These are phyloP conservation scores for Spongia lamella DNA, from an alignment of 37 sponge, comb jelly and placozoan genomes.

Conservation along the genomic window DNA sequence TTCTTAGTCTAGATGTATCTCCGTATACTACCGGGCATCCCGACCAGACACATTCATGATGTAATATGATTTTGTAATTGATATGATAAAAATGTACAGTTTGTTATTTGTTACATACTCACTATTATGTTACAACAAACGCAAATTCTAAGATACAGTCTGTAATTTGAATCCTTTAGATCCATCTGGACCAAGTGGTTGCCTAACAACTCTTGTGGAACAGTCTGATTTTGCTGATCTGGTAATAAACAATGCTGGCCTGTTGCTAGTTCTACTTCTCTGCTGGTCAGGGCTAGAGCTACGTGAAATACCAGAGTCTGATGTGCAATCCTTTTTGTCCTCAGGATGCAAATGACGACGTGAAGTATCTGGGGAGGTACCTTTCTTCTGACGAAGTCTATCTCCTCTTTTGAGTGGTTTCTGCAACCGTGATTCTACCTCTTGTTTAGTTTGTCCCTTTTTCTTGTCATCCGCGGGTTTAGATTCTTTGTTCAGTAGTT, in stretches of 20 bases:
- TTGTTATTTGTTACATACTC: too few relatives aligned
- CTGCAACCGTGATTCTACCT: neutral
- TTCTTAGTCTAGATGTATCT: too few relatives aligned
- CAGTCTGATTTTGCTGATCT: too few relatives aligned
- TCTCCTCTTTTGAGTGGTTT: neutral
- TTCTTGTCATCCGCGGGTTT: neutral
- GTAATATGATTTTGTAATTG: too few relatives aligned
- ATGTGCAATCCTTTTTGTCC: neutral
- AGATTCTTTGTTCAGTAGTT: constrained; percentile 7
- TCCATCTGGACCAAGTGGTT: constrained; percentile 90
- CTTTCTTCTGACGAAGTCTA: neutral
- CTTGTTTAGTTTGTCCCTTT: neutral
- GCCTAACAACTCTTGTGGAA: constrained; percentile 42
- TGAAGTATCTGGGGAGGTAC: constrained; percentile 2
- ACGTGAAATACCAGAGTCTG: constrained; percentile 9
- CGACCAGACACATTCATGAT: too few relatives aligned
- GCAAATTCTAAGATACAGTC: neutral
- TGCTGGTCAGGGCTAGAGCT: too few relatives aligned
- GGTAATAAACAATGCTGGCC: neutral
- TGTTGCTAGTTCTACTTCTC: neutral
- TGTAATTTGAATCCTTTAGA: constrained; percentile 65
- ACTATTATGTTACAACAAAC: too few relatives aligned
- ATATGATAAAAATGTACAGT: too few relatives aligned
- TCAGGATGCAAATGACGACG: constrained; percentile 7
- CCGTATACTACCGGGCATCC: too few relatives aligned